These are phyloP conservation scores for Anoura caudifer DNA, from an alignment of 2,113 vertebrate species.

Conservation along the genomic window DNA sequence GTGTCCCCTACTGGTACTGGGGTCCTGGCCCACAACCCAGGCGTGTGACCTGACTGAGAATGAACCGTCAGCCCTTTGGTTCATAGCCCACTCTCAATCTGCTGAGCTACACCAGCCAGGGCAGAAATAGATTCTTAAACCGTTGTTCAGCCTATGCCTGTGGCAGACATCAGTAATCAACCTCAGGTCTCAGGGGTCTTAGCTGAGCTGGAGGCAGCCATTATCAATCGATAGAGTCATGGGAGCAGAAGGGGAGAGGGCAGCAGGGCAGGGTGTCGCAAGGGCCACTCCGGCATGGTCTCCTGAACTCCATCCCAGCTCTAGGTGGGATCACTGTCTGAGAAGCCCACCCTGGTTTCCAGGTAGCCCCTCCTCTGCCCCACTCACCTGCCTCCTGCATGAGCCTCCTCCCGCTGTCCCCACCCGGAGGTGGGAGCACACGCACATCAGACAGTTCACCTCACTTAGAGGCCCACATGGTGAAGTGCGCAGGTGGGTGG, in stretches of 20 bases:
- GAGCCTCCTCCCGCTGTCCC: neutral
- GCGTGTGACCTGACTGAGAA: too few species aligned
- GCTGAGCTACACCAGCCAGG: too few species aligned
- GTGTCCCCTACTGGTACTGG: too few species aligned
- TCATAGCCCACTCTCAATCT: too few species aligned
- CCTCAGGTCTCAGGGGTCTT: neutral
- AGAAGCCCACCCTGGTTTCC: neutral
- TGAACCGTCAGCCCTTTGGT: too few species aligned
- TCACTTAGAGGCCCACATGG: fast-evolving
- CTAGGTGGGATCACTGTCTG: fast-evolving
- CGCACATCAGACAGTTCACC: fast-evolving
- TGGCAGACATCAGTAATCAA: neutral
- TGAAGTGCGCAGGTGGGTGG: too few species aligned
- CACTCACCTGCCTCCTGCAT: neutral
- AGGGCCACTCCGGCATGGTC: too few species aligned
- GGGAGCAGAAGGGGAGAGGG: neutral
- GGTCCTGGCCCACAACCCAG: too few species aligned
- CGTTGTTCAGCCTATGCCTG: neutral
- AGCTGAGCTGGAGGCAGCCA: neutral
- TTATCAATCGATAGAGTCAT: neutral
- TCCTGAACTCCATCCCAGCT: neutral
- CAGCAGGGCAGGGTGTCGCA: neutral
- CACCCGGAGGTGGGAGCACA: fast-evolving
- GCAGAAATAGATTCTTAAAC: neutral
- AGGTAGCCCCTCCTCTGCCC: neutral